Conservation (phyloP, 2,797 vertebrate species). For the Gymnothorax javanicus region DNA sequence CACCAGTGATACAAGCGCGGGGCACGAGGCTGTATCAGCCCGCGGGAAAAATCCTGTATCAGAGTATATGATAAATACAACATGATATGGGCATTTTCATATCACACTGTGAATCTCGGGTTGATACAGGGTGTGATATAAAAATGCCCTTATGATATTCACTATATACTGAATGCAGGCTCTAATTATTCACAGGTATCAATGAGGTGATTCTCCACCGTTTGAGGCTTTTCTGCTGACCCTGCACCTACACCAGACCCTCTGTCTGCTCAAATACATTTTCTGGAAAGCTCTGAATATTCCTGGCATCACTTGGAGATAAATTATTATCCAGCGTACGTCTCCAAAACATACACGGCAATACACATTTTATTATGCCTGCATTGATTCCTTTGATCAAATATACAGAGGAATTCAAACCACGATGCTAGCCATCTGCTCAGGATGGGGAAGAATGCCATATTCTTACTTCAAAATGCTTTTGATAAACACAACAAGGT, state of each 20-base stretch:
- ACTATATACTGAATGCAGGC: constrained; percentile 16
- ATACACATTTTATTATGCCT: constrained; percentile 21
- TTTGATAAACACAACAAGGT: constrained; percentile 4
- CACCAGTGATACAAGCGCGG: too few species aligned
- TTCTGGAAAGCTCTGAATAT: constrained; percentile 13
- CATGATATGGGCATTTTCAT: too few species aligned
- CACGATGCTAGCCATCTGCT: background rate
- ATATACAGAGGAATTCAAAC: background rate
- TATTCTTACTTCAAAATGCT: background rate
- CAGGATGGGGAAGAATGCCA: constrained; percentile 50
- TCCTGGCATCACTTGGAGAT: constrained; percentile 16
- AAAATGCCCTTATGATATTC: too few species aligned
- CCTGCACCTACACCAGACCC: constrained; percentile 24
- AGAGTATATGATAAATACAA: too few species aligned
- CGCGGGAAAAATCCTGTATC: too few species aligned
- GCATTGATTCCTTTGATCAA: background rate
- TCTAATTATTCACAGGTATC: constrained; percentile 51
- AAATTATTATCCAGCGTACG: constrained; percentile 9
- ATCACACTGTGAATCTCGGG: too few species aligned
- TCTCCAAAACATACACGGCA: background rate
- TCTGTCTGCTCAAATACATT: constrained; percentile 17
- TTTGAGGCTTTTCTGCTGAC: background rate
- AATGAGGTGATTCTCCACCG: constrained; percentile 42
- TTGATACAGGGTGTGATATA: too few species aligned
- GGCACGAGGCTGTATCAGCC: too few species aligned